These are phyloP conservation scores for Colossoma macropomum DNA, from an alignment of 2,113 vertebrate species.

Conservation along the genomic window DNA sequence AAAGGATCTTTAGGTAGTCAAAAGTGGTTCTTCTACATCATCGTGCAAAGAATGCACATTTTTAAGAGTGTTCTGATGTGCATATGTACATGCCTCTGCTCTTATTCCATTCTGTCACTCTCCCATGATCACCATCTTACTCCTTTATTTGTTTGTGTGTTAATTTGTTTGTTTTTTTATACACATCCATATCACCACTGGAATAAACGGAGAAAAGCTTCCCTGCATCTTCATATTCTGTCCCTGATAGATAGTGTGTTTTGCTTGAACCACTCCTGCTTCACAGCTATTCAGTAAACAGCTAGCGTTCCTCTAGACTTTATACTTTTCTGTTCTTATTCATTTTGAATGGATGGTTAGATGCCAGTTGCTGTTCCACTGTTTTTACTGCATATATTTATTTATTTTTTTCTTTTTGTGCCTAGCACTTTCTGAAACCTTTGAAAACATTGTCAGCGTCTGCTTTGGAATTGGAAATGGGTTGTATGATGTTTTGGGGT, in stretches of 20 bases:
- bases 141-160: not conserved
- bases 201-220: constrained; percentile 63
- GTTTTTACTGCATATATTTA: not conserved
- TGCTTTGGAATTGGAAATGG: constrained; percentile 6
- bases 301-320: not conserved
- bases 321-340: not conserved
- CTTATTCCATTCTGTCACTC: not conserved
- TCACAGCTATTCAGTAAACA: constrained; percentile 6
- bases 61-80: too few relatives aligned
- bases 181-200: not conserved
- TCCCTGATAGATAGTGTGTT: constrained; percentile 67
- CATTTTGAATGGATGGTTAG: not conserved
- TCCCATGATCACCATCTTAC: not conserved
- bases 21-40: too few relatives aligned
- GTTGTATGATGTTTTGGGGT: constrained; percentile 25
- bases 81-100: not conserved
- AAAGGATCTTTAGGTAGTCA: too few relatives aligned
- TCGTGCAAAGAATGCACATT: too few relatives aligned
- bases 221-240: constrained; percentile 78
- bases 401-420: not conserved
- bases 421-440: not conserved
- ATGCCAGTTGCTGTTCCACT: not conserved
- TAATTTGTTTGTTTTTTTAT: not conserved
- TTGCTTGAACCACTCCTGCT: not conserved
- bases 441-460: not conserved